Conservation (phyloP, 2,888 invertebrate species). For the Thyatira batis region DNA sequence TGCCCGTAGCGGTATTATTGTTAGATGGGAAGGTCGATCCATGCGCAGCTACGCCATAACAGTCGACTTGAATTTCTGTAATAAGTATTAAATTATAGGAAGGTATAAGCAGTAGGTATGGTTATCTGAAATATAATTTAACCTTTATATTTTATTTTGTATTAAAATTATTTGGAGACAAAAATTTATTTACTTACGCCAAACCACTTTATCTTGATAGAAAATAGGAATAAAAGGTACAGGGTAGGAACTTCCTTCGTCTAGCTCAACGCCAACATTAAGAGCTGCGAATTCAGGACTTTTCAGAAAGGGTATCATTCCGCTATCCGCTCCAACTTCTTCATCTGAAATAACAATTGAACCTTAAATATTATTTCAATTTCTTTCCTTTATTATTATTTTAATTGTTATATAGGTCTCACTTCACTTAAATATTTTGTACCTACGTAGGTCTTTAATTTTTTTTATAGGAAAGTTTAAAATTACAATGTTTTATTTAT, state of each 20-base stretch:
- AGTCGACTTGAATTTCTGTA: slow-evolving; percentile 78
- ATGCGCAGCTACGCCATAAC: slow-evolving; percentile 90
- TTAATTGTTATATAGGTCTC: too few species aligned
- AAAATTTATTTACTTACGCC: slow-evolving; percentile 84
- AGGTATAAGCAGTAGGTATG: too few species aligned
- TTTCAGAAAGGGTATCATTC: slow-evolving; percentile 87
- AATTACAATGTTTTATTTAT: too few species aligned
- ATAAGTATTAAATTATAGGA: background rate
- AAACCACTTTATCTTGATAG: slow-evolving; percentile 87
- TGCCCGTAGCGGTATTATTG: slow-evolving; percentile 88
- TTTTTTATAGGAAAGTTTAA: too few species aligned
- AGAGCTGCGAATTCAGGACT: slow-evolving; percentile 85
- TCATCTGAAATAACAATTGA: slow-evolving; percentile 86
- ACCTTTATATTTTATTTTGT: background rate
- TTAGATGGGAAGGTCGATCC: slow-evolving; percentile 87
- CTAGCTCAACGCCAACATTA: slow-evolving; percentile 90
- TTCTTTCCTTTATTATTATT: background rate
- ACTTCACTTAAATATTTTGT: too few species aligned
- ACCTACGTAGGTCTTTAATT: too few species aligned
- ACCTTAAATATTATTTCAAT: background rate
- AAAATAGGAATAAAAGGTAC: slow-evolving; percentile 74
- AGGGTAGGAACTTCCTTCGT: slow-evolving; percentile 88
- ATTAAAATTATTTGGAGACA: slow-evolving; percentile 1
- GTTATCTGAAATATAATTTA: too few species aligned
- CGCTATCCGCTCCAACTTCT: slow-evolving; percentile 88